Evolutionary conservation across 2,797 vertebrate genomes (phyloP).

Genomic region (Eulemur albifrons): DNA sequence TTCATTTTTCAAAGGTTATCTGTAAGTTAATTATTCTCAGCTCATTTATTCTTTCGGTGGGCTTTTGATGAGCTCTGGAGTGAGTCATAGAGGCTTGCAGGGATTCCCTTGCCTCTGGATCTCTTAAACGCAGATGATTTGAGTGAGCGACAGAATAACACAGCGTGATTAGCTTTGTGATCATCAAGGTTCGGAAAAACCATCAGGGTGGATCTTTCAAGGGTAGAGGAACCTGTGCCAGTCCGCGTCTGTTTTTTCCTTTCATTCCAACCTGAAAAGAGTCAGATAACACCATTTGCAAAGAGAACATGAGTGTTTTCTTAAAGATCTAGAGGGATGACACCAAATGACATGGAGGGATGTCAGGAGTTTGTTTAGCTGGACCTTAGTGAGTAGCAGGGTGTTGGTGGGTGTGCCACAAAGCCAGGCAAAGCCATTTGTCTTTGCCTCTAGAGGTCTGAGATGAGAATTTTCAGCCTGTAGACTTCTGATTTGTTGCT

Average conservation of each 20-base stretch:
- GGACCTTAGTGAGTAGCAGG: no score
- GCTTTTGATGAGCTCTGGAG: background rate
- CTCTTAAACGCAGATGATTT: background rate
- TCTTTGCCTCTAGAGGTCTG: background rate
- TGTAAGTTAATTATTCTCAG: background rate
- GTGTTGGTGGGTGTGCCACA: background rate
- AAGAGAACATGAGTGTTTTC: background rate
- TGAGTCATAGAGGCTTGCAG: background rate
- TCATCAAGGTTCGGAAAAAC: background rate
- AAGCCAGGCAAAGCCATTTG: background rate
- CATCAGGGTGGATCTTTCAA: background rate
- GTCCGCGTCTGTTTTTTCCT: background rate
- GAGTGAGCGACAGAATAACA: background rate
- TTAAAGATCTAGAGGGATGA: background rate
- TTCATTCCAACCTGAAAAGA: background rate
- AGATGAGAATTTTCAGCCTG: slow-evolving; percentile 34
- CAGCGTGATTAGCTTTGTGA: background rate
- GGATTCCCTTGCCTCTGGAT: background rate
- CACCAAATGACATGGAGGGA: background rate
- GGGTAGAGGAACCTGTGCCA: background rate
- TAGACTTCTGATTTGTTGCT: slow-evolving; percentile 60
- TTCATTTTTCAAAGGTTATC: slow-evolving; percentile 20
- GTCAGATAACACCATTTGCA: background rate
- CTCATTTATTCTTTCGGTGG: background rate
- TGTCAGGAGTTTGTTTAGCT: background rate